Percentiles rank a stretch among this genome's conserved stretches.
These are phyloP conservation scores for Epicauta chinensis DNA, from an alignment of 1,140 invertebrate species.

Conservation along the genomic window DNA sequence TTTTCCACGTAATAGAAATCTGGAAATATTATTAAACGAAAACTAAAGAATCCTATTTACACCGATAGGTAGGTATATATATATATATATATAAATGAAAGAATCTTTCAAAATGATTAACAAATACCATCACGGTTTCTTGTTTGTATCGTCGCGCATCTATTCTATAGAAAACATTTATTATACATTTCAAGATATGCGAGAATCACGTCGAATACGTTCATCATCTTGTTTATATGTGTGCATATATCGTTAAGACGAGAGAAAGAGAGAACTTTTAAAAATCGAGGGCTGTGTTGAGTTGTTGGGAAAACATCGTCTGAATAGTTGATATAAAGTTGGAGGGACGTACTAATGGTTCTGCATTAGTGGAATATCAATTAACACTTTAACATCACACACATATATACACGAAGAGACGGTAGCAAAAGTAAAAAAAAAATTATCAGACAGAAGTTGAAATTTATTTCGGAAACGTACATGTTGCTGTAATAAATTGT, in stretches of 20 bases:
- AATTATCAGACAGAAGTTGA: not conserved
- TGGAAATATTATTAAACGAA: constrained; percentile 31
- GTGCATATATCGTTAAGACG: too few relatives aligned
- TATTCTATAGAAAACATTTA: constrained; percentile 15
- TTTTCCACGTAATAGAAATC: constrained; percentile 61
- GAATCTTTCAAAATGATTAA: constrained; percentile 13
- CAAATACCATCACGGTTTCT: constrained; percentile 18
- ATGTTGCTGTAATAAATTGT: too few relatives aligned
- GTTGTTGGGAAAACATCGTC: not conserved
- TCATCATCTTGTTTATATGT: constrained; percentile 11
- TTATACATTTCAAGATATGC: constrained; percentile 4
- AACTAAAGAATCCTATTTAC: not conserved
- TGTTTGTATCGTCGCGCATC: constrained; percentile 4
- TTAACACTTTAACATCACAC: constrained; percentile 13
- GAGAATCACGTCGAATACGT: constrained; percentile 18
- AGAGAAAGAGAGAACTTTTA: constrained; percentile 5
- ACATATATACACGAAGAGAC: not conserved
- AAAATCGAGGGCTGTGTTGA: not conserved
- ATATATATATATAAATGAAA: too few relatives aligned
- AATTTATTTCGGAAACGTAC: constrained; percentile 4
- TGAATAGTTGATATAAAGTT: constrained; percentile 10
- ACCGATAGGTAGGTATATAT: too few relatives aligned
- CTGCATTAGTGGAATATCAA: constrained; percentile 16
- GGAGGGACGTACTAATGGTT: constrained; percentile 10
- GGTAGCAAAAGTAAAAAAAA: not conserved